These are phyloP conservation scores for Phyllostomus hastatus DNA, from an alignment of 2,113 vertebrate genomes.

Conservation along the genomic window DNA sequence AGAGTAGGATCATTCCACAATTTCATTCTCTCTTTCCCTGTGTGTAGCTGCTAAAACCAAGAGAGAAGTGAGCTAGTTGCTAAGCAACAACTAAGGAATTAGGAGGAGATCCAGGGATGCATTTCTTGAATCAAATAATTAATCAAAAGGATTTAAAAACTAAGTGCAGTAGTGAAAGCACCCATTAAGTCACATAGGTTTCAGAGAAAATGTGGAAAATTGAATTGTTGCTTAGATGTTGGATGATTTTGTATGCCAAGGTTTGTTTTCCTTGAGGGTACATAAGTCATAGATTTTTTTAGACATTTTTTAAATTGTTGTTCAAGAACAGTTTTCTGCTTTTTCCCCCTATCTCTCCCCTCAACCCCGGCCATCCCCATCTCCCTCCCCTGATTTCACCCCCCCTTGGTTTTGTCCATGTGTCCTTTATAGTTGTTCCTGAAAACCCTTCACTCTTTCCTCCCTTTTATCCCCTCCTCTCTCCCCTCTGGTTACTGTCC, in stretches of 20 bases:
- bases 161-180: neutral
- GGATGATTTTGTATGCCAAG: neutral
- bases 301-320: too few species aligned
- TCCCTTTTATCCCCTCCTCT: too few species aligned
- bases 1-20: neutral
- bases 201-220: neutral
- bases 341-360: too few species aligned
- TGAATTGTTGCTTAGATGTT: neutral
- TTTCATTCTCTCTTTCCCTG: neutral
- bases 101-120: neutral
- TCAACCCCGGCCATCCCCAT: too few species aligned
- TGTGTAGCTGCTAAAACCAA: neutral
- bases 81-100: slow-evolving; percentile 4
- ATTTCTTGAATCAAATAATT: neutral
- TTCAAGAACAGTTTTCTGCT: too few species aligned
- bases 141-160: slow-evolving; percentile 4
- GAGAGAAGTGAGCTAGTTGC: neutral
- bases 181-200: neutral
- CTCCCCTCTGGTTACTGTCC: too few species aligned
- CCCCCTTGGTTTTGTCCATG: too few species aligned
- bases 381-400: too few species aligned
- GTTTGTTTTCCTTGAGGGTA: neutral
- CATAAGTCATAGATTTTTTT: neutral
- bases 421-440: too few species aligned
- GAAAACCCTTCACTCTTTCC: too few species aligned